phyloP scores from a whole-genome alignment of 2,797 vertebrate species.

The Eutrigla gurnardus region DNA sequence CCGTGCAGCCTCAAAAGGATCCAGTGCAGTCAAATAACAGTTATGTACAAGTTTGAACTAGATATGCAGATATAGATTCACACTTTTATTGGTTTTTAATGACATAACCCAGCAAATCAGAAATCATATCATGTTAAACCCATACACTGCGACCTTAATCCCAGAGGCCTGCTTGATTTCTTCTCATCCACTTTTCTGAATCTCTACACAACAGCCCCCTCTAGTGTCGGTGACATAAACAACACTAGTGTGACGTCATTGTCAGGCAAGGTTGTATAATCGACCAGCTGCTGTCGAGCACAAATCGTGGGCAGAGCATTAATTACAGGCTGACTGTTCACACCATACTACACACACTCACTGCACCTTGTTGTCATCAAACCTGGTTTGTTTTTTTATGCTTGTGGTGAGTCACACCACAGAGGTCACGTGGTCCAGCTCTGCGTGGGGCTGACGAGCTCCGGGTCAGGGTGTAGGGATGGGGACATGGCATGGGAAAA shows the following conservation, averaged over 20 bases:
- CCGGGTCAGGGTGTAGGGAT: slow-evolving; percentile 47
- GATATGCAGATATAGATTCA: neutral
- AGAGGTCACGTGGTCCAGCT: slow-evolving; percentile 34
- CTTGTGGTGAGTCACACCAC: slow-evolving; percentile 28
- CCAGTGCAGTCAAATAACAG: neutral
- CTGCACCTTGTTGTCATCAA: slow-evolving; percentile 23
- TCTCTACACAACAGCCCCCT: slow-evolving; percentile 38
- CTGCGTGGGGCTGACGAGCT: neutral
- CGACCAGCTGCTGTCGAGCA: slow-evolving; percentile 18
- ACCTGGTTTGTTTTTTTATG: slow-evolving; percentile 1
- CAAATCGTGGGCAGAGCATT: neutral
- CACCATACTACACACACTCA: neutral
- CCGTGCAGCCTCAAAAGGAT: neutral
- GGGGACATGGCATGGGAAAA: slow-evolving; percentile 63
- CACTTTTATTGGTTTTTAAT: neutral
- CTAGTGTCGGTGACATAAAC: slow-evolving; percentile 25
- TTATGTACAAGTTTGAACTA: neutral
- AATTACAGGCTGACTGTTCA: neutral
- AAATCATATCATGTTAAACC: neutral
- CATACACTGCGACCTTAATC: neutral
- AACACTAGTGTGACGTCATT: slow-evolving; percentile 40
- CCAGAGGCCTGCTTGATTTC: neutral
- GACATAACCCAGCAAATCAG: neutral
- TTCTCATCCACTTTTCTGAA: neutral
- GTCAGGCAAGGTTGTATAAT: slow-evolving; percentile 24